phyloP scores from a whole-genome alignment of 2,113 vertebrate genomes.

The Ifrita kowaldi region DNA sequence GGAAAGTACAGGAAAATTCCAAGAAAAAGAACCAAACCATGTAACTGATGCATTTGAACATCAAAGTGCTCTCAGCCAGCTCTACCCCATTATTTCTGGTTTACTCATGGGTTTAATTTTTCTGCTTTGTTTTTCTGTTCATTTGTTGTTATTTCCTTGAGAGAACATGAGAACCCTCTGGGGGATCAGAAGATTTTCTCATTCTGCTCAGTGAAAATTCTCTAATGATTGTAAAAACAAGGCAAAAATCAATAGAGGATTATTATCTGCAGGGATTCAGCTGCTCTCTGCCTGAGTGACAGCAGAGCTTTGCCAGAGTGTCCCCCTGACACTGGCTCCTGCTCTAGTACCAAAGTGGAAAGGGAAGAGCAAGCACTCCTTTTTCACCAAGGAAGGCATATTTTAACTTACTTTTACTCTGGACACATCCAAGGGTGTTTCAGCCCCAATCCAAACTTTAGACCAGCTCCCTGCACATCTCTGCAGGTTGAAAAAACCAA shows the following conservation, averaged over 20 bases:
- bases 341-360: neutral
- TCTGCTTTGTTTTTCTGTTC: conserved; percentile 24
- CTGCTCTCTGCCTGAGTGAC: neutral
- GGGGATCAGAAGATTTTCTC: conserved; percentile 24
- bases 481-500: neutral
- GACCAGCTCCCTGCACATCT: neutral
- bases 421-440: neutral
- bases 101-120: conserved; percentile 38
- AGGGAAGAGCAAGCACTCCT: neutral
- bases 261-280: conserved; percentile 2
- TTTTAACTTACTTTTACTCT: neutral
- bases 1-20: neutral
- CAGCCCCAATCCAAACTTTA: neutral
- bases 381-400: neutral
- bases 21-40: neutral
- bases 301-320: neutral
- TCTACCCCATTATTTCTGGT: conserved; percentile 20
- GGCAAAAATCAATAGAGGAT: conserved; percentile 12
- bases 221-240: neutral
- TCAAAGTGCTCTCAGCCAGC: conserved; percentile 32
- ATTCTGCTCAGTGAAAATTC: conserved; percentile 7
- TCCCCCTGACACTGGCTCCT: neutral
- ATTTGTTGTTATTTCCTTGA: neutral
- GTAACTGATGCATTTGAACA: neutral
- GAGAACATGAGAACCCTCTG: neutral